Evolutionary conservation across 2,888 invertebrate genomes (phyloP).

Genomic region (Osmoderma eremita): DNA sequence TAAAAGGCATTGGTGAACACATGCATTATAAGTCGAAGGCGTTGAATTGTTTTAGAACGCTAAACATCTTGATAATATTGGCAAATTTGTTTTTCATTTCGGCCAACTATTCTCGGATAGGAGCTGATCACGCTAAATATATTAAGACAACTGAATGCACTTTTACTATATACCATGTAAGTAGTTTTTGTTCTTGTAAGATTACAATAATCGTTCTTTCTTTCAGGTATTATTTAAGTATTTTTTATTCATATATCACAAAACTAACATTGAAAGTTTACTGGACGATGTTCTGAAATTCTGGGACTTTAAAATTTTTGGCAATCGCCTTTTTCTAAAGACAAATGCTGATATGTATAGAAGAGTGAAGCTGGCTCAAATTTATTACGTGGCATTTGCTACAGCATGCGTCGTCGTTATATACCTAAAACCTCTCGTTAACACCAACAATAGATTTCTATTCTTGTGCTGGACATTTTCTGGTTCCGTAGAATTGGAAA

Average conservation of each 20-base stretch:
- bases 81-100: conserved; percentile 28
- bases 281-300: conserved; percentile 20
- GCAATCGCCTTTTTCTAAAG: not conserved
- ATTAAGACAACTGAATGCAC: conserved; percentile 32
- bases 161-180: conserved; percentile 29
- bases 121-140: conserved; percentile 17
- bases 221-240: conserved; percentile 36
- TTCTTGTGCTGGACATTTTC: conserved; percentile 7
- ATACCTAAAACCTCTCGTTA: not conserved
- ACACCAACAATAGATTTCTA: not conserved
- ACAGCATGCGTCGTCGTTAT: not conserved
- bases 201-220: not conserved
- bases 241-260: conserved; percentile 37
- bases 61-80: conserved; percentile 10
- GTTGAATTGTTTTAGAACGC: conserved; percentile 13
- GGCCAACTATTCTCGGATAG: conserved; percentile 20
- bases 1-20: conserved; percentile 28
- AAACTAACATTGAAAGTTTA: conserved; percentile 19
- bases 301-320: conserved; percentile 10
- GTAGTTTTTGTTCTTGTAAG: not conserved
- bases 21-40: conserved; percentile 14
- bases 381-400: conserved; percentile 9
- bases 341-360: conserved; percentile 12
- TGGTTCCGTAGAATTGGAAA: not conserved
- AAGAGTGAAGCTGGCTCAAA: conserved; percentile 22